phyloP scores from a whole-genome alignment of 1,140 invertebrate genomes.

The Doryteuthis pealeii region DNA sequence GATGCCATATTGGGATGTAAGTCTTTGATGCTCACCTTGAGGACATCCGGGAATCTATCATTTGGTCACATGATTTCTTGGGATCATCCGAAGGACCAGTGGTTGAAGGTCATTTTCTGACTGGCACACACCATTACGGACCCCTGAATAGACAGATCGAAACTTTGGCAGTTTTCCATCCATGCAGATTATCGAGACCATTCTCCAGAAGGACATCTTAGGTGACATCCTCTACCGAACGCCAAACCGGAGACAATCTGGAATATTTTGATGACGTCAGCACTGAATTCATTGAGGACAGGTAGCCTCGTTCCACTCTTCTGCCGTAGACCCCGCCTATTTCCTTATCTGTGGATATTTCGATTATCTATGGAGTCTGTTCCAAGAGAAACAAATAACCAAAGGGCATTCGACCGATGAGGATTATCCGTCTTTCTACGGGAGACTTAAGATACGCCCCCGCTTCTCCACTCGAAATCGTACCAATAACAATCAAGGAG shows the following conservation, averaged over 20 bases:
- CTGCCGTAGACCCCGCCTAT: background rate
- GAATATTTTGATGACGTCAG: background rate
- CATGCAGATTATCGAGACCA: background rate
- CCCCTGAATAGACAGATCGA: slow-evolving; percentile 18
- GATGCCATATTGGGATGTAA: slow-evolving; percentile 56
- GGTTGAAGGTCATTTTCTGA: slow-evolving; percentile 44
- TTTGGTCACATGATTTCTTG: slow-evolving; percentile 48
- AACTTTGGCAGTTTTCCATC: background rate
- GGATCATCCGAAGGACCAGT: slow-evolving; percentile 56
- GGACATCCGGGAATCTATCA: slow-evolving; percentile 45
- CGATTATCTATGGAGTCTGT: background rate
- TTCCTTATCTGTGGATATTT: background rate
- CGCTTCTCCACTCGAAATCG: background rate
- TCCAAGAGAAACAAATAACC: background rate
- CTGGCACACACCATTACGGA: slow-evolving; percentile 12
- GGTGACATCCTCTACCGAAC: background rate
- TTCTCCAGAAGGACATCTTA: background rate
- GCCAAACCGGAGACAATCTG: background rate
- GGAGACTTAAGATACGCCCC: background rate
- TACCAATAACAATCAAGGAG: slow-evolving; percentile 31
- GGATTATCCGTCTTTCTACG: background rate
- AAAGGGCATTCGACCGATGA: background rate
- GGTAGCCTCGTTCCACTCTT: background rate
- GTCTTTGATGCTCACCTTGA: slow-evolving; percentile 43
- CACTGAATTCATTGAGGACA: background rate